A percentile compares a stretch with the other conserved stretches of the same genome.
Evolutionary conservation across 2,888 invertebrate genomes (phyloP).

Genomic region (Diadromus collaris): DNA sequence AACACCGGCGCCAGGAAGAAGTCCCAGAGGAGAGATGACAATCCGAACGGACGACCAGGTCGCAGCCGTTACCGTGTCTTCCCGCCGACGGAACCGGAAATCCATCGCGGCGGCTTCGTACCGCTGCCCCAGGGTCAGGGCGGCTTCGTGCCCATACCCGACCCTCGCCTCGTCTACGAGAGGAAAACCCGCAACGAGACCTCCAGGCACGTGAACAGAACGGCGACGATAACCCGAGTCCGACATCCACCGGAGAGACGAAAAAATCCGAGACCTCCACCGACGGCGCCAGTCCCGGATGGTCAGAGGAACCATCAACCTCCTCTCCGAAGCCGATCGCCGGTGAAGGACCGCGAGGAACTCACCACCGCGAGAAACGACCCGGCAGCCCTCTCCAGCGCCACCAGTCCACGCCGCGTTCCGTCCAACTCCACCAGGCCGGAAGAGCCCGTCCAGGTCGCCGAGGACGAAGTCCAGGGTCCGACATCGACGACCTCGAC

Average conservation of each 20-base stretch:
- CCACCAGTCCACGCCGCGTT: conserved; percentile 49
- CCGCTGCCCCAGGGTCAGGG: conserved; percentile 87
- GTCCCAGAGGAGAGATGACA: conserved; percentile 77
- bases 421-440: conserved; percentile 44
- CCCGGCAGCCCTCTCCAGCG: conserved; percentile 46
- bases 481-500: not conserved
- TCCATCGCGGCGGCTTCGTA: conserved; percentile 89
- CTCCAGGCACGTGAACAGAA: conserved; percentile 44
- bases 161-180: conserved; percentile 74
- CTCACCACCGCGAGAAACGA: conserved; percentile 53
- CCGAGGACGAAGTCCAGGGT: too few relatives aligned
- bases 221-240: conserved; percentile 62
- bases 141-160: conserved; percentile 87
- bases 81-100: conserved; percentile 82
- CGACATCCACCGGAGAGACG: conserved; percentile 46
- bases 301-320: not conserved
- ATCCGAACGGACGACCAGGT: conserved; percentile 71
- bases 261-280: conserved; percentile 17
- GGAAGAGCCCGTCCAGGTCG: not conserved
- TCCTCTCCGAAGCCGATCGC: conserved; percentile 62
- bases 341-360: conserved; percentile 53
- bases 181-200: conserved; percentile 61
- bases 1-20: conserved; percentile 78
- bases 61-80: conserved; percentile 77
- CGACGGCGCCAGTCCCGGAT: not conserved